Evolutionary conservation across 2,113 vertebrate species (phyloP).

Genomic region (Stigmatopora argus): DNA sequence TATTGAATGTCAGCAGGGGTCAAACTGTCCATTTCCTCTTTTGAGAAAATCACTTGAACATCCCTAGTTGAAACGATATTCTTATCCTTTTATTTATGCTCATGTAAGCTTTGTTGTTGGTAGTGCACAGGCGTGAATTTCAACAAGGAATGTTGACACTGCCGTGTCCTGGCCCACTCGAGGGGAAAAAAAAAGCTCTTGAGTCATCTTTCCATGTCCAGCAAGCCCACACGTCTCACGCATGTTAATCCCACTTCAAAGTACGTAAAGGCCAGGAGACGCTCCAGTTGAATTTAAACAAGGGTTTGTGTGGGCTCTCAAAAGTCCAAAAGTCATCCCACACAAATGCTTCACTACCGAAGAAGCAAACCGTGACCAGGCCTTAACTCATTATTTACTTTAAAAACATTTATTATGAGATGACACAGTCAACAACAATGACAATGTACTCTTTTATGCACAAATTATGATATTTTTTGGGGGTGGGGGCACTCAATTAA

Average conservation of each 20-base stretch:
- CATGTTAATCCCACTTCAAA: conserved; percentile 58
- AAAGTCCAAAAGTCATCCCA: conserved; percentile 16
- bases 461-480: too few relatives aligned
- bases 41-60: not conserved
- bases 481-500: too few relatives aligned
- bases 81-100: conserved; percentile 8
- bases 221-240: conserved; percentile 19
- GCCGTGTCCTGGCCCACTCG: not conserved
- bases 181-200: conserved; percentile 4
- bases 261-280: conserved; percentile 22
- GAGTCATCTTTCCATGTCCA: conserved; percentile 10
- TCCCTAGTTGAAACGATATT: not conserved
- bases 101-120: not conserved
- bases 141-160: not conserved
- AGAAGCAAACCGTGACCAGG: not conserved
- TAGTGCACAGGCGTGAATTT: not conserved
- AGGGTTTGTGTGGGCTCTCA: conserved; percentile 22
- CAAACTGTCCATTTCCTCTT: not conserved
- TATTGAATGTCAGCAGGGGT: not conserved
- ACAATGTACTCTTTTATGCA: too few relatives aligned
- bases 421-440: not conserved
- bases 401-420: not conserved
- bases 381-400: not conserved
- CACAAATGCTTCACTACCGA: conserved; percentile 27
- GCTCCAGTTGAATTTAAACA: conserved; percentile 13